Percentiles rank a stretch among this genome's conserved stretches.
Evolutionary conservation across 2,797 vertebrate species (phyloP).

Genomic region (Megaceryle alcyon): DNA sequence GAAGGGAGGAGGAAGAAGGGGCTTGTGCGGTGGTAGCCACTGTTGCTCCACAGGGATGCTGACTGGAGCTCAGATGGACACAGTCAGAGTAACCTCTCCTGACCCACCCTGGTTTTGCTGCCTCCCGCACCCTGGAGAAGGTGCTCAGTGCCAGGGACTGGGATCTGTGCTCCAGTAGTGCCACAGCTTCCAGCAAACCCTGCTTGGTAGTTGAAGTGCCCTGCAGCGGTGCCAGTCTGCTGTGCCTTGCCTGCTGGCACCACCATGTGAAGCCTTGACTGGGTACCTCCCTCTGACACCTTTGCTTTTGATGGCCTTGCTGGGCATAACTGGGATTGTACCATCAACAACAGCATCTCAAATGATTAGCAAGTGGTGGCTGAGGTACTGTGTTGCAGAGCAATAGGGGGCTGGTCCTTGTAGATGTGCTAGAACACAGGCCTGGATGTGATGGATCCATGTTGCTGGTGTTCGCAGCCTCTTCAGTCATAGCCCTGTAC

Average conservation of each 20-base stretch:
- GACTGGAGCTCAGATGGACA: neutral
- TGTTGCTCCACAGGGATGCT: neutral
- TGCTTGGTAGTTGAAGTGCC: neutral
- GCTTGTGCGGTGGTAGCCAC: fast-evolving
- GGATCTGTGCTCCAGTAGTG: neutral
- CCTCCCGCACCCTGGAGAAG: neutral
- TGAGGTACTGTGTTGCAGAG: neutral
- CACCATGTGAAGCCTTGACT: fast-evolving
- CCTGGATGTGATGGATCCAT: neutral
- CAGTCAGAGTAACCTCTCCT: neutral
- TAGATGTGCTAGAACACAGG: neutral
- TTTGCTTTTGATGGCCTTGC: neutral
- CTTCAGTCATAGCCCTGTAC: neutral
- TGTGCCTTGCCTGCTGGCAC: neutral
- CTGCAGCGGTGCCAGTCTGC: neutral
- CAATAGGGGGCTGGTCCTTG: fast-evolving
- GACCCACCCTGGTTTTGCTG: neutral
- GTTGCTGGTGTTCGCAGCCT: neutral
- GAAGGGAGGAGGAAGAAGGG: neutral
- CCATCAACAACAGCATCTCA: neutral
- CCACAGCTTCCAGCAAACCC: neutral
- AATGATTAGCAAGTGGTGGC: neutral
- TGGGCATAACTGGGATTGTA: neutral
- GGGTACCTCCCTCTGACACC: fast-evolving
- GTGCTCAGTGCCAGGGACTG: neutral